These are phyloP conservation scores for Oryzias dopingdopingensis DNA, from an alignment of 2,797 vertebrate genomes.

Conservation along the genomic window DNA sequence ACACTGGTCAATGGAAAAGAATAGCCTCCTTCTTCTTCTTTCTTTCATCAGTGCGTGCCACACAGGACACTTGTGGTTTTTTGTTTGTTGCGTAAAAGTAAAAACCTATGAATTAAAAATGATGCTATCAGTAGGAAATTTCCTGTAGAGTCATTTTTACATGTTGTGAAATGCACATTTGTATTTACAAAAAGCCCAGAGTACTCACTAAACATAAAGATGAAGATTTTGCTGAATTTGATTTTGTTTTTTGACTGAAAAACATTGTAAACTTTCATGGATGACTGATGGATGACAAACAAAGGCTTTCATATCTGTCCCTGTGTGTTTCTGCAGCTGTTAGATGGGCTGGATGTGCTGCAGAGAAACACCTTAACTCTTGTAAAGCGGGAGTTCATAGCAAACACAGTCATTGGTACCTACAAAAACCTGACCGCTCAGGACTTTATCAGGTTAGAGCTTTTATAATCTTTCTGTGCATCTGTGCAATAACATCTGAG, in stretches of 20 bases:
- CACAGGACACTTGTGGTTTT: conserved; percentile 4
- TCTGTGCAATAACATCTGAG: neutral
- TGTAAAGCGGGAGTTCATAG: conserved; percentile 74
- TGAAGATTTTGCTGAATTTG: too few relatives aligned
- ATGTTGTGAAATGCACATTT: too few relatives aligned
- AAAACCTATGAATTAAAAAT: conserved; percentile 54
- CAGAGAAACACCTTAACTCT: conserved; percentile 62
- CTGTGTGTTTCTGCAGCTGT: conserved; percentile 55
- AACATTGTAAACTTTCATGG: too few relatives aligned
- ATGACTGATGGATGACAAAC: neutral
- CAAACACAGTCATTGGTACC: conserved; percentile 61
- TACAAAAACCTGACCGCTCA: conserved; percentile 73
- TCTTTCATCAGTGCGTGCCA: conserved; percentile 33
- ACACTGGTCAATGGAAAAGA: conserved; percentile 37
- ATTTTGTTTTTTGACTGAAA: too few relatives aligned
- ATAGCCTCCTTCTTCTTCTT: conserved; percentile 33
- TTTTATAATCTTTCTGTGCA: conserved; percentile 1
- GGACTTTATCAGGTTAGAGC: conserved; percentile 70
- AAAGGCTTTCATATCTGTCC: neutral
- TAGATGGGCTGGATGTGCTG: conserved; percentile 74
- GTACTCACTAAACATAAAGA: too few relatives aligned
- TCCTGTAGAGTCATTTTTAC: too few relatives aligned
- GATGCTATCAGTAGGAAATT: neutral
- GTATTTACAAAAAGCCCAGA: too few relatives aligned
- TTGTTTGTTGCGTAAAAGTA: conserved; percentile 63